Conservation (phyloP, 2,797 vertebrate species). For the Potorous gilbertii region DNA sequence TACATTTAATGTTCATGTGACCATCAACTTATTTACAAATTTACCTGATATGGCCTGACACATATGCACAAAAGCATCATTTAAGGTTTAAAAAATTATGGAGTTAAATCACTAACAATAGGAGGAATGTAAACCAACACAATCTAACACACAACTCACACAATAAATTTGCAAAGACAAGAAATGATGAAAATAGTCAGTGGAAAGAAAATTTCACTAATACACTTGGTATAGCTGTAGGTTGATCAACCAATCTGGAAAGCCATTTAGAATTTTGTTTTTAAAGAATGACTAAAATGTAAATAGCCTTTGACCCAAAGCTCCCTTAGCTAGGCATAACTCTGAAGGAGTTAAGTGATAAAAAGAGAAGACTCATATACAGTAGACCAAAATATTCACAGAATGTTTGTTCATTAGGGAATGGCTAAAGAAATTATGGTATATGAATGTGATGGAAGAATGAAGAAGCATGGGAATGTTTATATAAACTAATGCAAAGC, state of each 20-base stretch:
- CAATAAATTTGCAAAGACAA: neutral
- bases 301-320: neutral
- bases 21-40: neutral
- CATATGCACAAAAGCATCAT: neutral
- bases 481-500: neutral
- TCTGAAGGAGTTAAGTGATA: neutral
- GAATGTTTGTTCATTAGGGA: neutral
- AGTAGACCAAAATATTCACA: neutral
- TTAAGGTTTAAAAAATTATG: neutral
- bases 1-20: neutral
- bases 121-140: neutral
- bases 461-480: neutral
- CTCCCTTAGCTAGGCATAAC: neutral
- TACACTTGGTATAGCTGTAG: neutral
- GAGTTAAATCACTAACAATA: neutral
- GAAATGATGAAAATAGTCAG: neutral
- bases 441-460: neutral
- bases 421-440: neutral
- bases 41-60: neutral
- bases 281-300: neutral
- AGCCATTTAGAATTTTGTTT: neutral
- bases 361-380: neutral
- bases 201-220: neutral
- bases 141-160: neutral
- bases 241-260: neutral